These are phyloP conservation scores for Gonatopus flavifemur DNA, from an alignment of 1,140 invertebrate genomes.

Conservation along the genomic window DNA sequence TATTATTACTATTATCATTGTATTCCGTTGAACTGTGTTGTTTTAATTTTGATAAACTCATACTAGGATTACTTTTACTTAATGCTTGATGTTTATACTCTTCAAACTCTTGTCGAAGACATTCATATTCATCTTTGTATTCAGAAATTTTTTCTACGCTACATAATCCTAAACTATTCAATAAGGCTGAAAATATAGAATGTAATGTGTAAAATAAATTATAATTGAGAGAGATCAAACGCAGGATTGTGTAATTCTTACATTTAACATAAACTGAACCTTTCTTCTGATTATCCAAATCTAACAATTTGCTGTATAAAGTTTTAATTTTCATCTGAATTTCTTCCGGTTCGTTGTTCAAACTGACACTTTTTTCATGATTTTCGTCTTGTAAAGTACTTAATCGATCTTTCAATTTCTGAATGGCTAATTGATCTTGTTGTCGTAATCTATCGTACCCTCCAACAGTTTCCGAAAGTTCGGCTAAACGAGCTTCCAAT, in stretches of 20 bases:
- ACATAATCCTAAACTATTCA: conserved; percentile 37
- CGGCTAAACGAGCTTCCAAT: conserved; percentile 76
- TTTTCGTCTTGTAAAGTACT: conserved; percentile 46
- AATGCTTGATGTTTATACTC: conserved; percentile 45
- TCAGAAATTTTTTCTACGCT: conserved; percentile 34
- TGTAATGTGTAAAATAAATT: too few species aligned
- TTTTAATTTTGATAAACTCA: conserved; percentile 31
- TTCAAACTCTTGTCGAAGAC: conserved; percentile 54
- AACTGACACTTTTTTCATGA: conserved; percentile 37
- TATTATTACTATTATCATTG: conserved; percentile 43
- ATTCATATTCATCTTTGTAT: conserved; percentile 59
- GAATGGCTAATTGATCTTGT: conserved; percentile 75
- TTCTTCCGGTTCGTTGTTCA: conserved; percentile 36
- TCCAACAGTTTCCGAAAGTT: conserved; percentile 78
- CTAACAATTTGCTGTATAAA: conserved; percentile 38
- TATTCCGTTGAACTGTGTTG: conserved; percentile 20
- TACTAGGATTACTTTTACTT: conserved; percentile 41
- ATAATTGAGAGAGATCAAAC: too few species aligned
- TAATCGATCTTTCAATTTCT: conserved; percentile 67
- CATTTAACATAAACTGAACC: conserved; percentile 42
- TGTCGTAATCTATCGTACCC: conserved; percentile 74
- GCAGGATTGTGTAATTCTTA: conserved; percentile 29
- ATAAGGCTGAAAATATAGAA: conserved; percentile 36
- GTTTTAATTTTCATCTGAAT: conserved; percentile 44
- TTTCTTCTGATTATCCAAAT: conserved; percentile 44